Evolutionary conservation across 1,140 invertebrate genomes (phyloP), one percentile per base, ranked within the genome.

Genomic region (Heliconius nattereri): DNA sequence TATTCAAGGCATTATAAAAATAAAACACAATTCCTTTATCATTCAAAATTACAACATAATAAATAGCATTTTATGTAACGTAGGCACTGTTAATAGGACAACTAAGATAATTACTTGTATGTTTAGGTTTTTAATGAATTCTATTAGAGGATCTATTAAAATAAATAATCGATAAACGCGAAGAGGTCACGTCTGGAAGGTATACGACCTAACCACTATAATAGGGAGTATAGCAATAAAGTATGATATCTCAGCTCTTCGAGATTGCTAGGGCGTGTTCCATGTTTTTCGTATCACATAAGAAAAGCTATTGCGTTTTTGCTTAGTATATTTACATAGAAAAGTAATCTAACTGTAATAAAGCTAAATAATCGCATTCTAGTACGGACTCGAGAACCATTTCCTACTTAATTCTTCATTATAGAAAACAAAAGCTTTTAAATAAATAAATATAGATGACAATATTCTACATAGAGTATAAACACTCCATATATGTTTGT

Each of bases 131-230:
- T 66, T 66, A 66, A 66, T 66, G 60, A 26, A 66, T 66, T 66
- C 60, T 26, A 66, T 66, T 66, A 66, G 60, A 66, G 60, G 60
- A 66, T 66, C 60, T 66, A 66, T 29, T 66, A 29, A 66, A 66
- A 66, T 66, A 66, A 16, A 66, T 66, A 66, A 66, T 29, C 60
- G 23, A 66, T 66, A 16, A 66, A 29, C 9, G 13, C 23, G 60
- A 66, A 26, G 60, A 66, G 60, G 23, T 26, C 60, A 9, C 60
- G 23, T 3, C 26, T 66, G 60, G 9, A 23, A 26, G 26, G 23
- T 66, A 66, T 66, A 13, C 60, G 23, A 66, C 26, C 26, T 66
- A 66, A 66, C 26, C 60, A n/a, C 60, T 45, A 45, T 45, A 45
- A 3, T 45, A 52, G 40, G 13, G 2, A 13, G 19, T 26, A 57